Conservation (phyloP, 2,888 invertebrate species). For the Dione juno region DNA sequence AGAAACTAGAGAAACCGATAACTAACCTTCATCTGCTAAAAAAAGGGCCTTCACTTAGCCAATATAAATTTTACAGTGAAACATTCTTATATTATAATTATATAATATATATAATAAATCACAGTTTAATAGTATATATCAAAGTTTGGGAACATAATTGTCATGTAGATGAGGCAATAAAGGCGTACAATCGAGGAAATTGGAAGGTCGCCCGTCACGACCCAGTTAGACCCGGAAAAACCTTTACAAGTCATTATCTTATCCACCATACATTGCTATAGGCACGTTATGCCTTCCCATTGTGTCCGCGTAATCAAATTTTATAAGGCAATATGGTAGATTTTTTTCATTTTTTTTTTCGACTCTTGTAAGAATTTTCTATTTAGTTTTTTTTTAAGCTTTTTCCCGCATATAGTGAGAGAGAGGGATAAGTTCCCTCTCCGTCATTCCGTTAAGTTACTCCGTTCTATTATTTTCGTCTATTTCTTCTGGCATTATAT, state of each 20-base stretch:
- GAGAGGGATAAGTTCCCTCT: no score
- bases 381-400: no score
- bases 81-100: no score
- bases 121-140: slow-evolving; percentile 12
- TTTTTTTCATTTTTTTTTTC: background rate
- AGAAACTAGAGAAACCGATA: no score
- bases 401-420: no score
- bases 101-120: background rate
- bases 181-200: slow-evolving; percentile 43
- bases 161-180: slow-evolving; percentile 43
- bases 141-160: slow-evolving; percentile 33
- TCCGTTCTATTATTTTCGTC: no score
- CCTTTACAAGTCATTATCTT: slow-evolving; percentile 38
- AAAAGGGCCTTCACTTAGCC: no score
- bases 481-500: no score
- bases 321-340: slow-evolving; percentile 15
- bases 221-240: slow-evolving; percentile 32
- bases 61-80: no score
- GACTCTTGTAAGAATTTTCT: background rate
- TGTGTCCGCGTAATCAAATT: slow-evolving; percentile 18
- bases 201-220: slow-evolving; percentile 39
- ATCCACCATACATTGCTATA: slow-evolving; percentile 36
- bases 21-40: no score
- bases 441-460: no score
- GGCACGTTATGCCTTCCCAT: slow-evolving; percentile 22